Conservation (phyloP, 2,888 invertebrate species). For the Cheilosia scutellata region DNA sequence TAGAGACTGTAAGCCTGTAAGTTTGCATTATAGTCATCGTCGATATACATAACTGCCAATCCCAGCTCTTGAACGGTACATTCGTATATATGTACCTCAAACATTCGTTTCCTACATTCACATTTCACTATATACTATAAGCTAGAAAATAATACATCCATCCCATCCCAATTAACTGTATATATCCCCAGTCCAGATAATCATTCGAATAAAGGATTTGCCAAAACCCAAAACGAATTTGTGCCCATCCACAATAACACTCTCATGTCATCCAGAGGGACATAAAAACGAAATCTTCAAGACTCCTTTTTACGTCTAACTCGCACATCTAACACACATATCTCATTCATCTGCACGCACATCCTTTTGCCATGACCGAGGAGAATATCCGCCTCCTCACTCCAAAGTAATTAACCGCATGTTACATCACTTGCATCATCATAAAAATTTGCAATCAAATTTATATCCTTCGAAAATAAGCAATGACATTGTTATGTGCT, state of each 20-base stretch:
- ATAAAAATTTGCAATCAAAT: slow-evolving; percentile 75
- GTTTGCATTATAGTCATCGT: too few species aligned
- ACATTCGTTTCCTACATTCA: too few species aligned
- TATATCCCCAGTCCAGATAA: slow-evolving; percentile 6
- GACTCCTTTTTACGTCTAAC: slow-evolving; percentile 41
- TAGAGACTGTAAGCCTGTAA: too few species aligned
- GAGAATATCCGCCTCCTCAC: slow-evolving; percentile 39
- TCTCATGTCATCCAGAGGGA: slow-evolving; percentile 39
- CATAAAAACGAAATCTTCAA: slow-evolving; percentile 33
- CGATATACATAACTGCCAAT: too few species aligned
- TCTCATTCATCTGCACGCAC: slow-evolving; percentile 44
- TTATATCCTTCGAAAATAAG: slow-evolving; percentile 74
- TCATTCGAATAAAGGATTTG: slow-evolving; percentile 68
- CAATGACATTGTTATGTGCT: slow-evolving; percentile 63
- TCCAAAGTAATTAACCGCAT: slow-evolving; percentile 70
- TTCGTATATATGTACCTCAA: too few species aligned
- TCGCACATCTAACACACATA: slow-evolving; percentile 8
- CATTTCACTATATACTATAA: too few species aligned
- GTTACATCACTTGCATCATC: slow-evolving; percentile 74
- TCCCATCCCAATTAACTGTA: too few species aligned
- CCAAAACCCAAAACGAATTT: slow-evolving; percentile 32
- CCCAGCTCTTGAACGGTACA: too few species aligned
- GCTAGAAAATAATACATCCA: too few species aligned
- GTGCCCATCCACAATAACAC: slow-evolving; percentile 30
- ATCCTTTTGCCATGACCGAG: slow-evolving; percentile 23